These are phyloP conservation scores for Harmothoe impar DNA, from an alignment of 2,888 invertebrate species.

Conservation along the genomic window DNA sequence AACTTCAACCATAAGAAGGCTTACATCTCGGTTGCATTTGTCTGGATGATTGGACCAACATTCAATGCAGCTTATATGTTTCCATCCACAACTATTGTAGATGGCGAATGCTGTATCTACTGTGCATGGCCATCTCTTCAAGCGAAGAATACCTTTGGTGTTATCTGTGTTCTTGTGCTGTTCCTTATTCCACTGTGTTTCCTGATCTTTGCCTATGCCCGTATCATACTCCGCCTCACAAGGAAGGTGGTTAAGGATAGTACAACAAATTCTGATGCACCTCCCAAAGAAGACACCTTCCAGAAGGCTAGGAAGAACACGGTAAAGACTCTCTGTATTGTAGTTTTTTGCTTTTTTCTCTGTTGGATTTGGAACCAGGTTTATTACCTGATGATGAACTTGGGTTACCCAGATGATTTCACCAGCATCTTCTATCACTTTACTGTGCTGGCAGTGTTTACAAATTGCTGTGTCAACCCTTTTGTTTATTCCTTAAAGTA, in stretches of 20 bases:
- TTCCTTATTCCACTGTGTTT: slow-evolving; percentile 67
- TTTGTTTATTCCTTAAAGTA: slow-evolving; percentile 69
- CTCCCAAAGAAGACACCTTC: slow-evolving; percentile 6
- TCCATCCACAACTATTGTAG: slow-evolving; percentile 54
- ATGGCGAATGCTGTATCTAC: slow-evolving; percentile 67
- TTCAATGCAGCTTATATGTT: slow-evolving; percentile 56
- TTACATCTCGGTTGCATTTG: slow-evolving; percentile 8
- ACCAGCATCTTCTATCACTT: slow-evolving; percentile 66
- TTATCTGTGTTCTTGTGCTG: slow-evolving; percentile 66
- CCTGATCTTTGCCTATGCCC: slow-evolving; percentile 66
- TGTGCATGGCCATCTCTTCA: slow-evolving; percentile 63
- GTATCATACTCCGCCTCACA: slow-evolving; percentile 65
- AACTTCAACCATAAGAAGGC: slow-evolving; percentile 64
- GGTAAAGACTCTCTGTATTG: slow-evolving; percentile 68
- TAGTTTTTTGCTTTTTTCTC: slow-evolving; percentile 66
- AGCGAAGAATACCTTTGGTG: slow-evolving; percentile 50
- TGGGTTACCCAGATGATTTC: slow-evolving; percentile 65
- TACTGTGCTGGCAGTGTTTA: slow-evolving; percentile 67
- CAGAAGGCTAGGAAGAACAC: slow-evolving; percentile 65
- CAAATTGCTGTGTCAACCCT: slow-evolving; percentile 70
- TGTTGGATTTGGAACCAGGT: slow-evolving; percentile 69
- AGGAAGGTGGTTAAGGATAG: slow-evolving; percentile 20
- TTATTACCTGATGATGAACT: slow-evolving; percentile 68
- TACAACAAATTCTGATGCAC: not conserved
- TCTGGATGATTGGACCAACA: slow-evolving; percentile 66